Base-by-base conservation (phyloP, 2,113 vertebrate genomes). In the Myrmecophaga tridactyla region DNA sequence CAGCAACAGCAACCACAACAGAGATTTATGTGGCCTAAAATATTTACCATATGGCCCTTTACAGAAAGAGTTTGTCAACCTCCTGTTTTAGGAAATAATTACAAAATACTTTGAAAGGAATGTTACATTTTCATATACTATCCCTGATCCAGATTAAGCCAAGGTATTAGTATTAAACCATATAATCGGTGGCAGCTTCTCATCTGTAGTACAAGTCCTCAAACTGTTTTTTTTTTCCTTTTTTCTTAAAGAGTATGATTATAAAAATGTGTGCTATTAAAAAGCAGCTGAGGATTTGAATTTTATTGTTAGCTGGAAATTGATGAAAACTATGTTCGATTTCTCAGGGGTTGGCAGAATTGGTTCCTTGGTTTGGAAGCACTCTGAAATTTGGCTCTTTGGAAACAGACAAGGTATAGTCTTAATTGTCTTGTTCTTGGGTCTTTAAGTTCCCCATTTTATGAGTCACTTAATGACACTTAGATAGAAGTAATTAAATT, bases 331-430 rank as follows among this genome's bases (percentile, higher is more conserved):
- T 58, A 15, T 80, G 36, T 53, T 87, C 83, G 82, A 56, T 84
- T 88, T 90, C 70, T 87, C 70, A 92, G 86, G 63, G 17, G 48
- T 4, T 46, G 29, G 70, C 87, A 96, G 56, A 43, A 48, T 89
- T 60, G 56, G 39, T 39, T 73, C 41, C 58, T 62, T 69, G 36
- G 27, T 56, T 70, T 87, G 78, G 34, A 63, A 78, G 43, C 14
- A 9, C 39, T 17, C 51, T 31, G 34, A 63, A 62, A n/a, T 53
- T 56, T 31, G 43, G 23, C 39, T 78, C 76, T 95, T 78, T 51
- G 39, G 63, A 88, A 84, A 27, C 2, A 51, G 31, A 80, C 67
- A 81, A 69, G 81, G 83, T 90, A 80, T 36, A 4, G 39, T 58
- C 2, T 73, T 63, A 75, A 63, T 4, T 48, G 36, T 69, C n/a